phyloP scores from a whole-genome alignment of 2,888 invertebrate species.

The Diaphora mendica region DNA sequence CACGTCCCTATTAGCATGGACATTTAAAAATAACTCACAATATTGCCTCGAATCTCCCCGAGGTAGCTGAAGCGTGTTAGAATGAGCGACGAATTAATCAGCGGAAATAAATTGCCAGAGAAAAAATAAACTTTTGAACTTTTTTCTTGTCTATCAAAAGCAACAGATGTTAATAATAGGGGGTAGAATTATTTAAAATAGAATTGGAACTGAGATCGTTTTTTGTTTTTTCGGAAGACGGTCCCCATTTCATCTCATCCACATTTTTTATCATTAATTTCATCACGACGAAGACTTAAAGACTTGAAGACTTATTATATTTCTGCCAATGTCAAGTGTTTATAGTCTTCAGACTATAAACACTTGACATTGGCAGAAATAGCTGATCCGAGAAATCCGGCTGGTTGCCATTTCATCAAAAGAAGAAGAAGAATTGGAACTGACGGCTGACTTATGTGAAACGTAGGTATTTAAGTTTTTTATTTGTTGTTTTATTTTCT shows the following conservation, averaged over 20 bases:
- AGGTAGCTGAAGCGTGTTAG: conserved; percentile 3
- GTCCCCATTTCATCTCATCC: no score
- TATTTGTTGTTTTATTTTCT: not conserved
- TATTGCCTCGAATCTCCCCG: conserved; percentile 2
- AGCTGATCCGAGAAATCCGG: no score
- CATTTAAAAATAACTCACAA: conserved; percentile 15
- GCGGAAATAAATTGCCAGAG: not conserved
- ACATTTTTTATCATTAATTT: no score
- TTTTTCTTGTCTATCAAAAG: conserved; percentile 14
- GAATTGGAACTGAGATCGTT: not conserved
- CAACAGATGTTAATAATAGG: conserved; percentile 8
- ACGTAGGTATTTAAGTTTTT: not conserved
- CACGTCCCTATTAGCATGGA: conserved; percentile 8
- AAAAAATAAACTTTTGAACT: not conserved
- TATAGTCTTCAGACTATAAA: no score
- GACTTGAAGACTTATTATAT: no score
- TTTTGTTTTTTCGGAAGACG: no score
- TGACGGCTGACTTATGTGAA: not conserved
- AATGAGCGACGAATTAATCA: conserved; percentile 36
- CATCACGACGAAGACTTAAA: no score
- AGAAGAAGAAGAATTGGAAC: not conserved
- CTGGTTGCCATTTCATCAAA: no score
- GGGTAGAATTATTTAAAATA: no score
- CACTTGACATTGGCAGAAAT: no score
- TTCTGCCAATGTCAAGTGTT: no score